Percentiles rank a stretch among this genome's conserved stretches.
phyloP scores from a whole-genome alignment of 2,888 invertebrate genomes.

The Lagria hirta region DNA sequence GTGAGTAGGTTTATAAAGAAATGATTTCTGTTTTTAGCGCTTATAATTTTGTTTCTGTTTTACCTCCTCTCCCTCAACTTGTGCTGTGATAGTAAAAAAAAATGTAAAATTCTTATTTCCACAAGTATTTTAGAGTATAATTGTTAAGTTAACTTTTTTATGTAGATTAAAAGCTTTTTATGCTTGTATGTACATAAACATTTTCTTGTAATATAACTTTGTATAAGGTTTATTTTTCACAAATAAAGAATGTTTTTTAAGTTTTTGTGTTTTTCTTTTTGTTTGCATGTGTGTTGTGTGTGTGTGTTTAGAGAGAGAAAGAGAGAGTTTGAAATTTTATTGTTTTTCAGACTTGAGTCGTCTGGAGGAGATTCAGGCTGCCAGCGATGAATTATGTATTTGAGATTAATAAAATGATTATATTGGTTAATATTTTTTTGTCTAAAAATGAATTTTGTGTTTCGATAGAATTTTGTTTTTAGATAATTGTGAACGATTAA shows the following conservation, averaged over 20 bases:
- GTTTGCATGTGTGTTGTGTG: constrained; percentile 11
- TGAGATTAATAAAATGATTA: too few relatives aligned
- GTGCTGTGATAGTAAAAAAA: constrained; percentile 22
- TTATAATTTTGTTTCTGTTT: constrained; percentile 12
- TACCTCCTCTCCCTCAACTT: constrained; percentile 7
- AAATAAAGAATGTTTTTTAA: constrained; percentile 16
- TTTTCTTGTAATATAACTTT: constrained; percentile 17
- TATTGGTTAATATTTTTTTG: too few relatives aligned
- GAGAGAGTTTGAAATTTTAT: too few relatives aligned
- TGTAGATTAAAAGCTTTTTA: constrained; percentile 7
- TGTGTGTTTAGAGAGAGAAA: constrained; percentile 7
- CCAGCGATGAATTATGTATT: too few relatives aligned
- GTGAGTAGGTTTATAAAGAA: constrained; percentile 51
- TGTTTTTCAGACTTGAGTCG: constrained; percentile 17
- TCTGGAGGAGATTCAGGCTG: constrained; percentile 19
- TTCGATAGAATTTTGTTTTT: too few relatives aligned
- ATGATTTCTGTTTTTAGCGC: constrained; percentile 11
- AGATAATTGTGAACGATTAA: too few relatives aligned
- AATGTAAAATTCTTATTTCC: constrained; percentile 21
- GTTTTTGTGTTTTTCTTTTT: constrained; percentile 14
- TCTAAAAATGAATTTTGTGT: too few relatives aligned
- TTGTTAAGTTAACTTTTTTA: constrained; percentile 10
- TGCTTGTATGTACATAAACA: constrained; percentile 16
- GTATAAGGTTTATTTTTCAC: constrained; percentile 16
- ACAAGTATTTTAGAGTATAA: constrained; percentile 16